A percentile compares a stretch with the other conserved stretches of the same genome.
phyloP scores from a whole-genome alignment of 2,888 invertebrate genomes.

The Galerucella nymphaeae region DNA sequence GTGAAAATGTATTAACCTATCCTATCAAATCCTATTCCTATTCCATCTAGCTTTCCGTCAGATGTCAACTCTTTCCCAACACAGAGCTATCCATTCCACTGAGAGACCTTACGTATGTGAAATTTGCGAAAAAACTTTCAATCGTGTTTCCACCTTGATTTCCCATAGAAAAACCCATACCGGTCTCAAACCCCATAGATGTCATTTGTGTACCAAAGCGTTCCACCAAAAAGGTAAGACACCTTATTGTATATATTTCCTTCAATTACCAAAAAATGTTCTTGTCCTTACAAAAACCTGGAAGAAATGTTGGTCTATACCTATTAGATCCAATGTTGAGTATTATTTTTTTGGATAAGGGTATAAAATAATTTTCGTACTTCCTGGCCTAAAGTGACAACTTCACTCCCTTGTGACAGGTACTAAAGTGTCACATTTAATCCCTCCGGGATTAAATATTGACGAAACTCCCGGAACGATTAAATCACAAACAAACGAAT shows the following conservation, averaged over 20 bases:
- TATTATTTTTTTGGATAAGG: too few relatives aligned
- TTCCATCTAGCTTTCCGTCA: constrained; percentile 71
- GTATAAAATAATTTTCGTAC: too few relatives aligned
- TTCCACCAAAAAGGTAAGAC: constrained; percentile 81
- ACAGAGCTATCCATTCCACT: constrained; percentile 82
- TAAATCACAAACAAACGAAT: too few relatives aligned
- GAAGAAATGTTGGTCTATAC: too few relatives aligned
- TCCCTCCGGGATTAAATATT: too few relatives aligned
- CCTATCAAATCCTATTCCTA: constrained; percentile 13
- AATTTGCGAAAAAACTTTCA: constrained; percentile 81
- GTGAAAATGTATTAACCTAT: neutral
- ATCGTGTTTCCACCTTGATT: constrained; percentile 82
- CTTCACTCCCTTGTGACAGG: too few relatives aligned
- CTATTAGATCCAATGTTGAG: too few relatives aligned
- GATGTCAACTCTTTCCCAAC: constrained; percentile 80
- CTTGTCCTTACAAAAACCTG: neutral
- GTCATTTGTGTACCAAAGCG: constrained; percentile 79
- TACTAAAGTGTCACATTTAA: too few relatives aligned
- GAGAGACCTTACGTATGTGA: constrained; percentile 80
- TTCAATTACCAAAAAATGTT: neutral
- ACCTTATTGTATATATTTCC: neutral
- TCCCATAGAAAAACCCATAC: constrained; percentile 84
- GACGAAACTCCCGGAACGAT: too few relatives aligned
- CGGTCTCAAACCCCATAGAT: constrained; percentile 78
- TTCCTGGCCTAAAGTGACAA: too few relatives aligned